Evolutionary conservation across 1,140 invertebrate genomes (phyloP).

Genomic region (Cydia amplana): DNA sequence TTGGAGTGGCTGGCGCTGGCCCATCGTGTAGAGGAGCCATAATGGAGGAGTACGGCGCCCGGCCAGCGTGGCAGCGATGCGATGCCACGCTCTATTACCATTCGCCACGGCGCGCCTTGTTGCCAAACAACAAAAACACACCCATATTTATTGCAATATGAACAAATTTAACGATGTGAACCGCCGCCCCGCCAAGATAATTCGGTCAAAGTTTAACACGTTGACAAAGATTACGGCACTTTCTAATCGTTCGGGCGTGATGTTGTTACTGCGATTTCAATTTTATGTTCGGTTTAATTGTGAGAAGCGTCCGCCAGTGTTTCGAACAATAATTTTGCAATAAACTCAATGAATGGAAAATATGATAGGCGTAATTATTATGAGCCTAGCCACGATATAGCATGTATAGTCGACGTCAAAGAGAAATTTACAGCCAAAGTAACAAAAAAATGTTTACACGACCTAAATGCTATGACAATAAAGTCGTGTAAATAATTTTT

Average conservation of each 20-base stretch:
- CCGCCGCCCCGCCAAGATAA: slow-evolving; percentile 57
- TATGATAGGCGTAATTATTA: slow-evolving; percentile 29
- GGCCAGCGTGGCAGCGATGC: no score
- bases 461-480: no score
- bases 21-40: no score
- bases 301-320: slow-evolving; percentile 54
- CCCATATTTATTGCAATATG: slow-evolving; percentile 74
- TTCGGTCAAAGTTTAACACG: slow-evolving; percentile 78
- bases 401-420: no score
- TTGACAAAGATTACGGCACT: slow-evolving; percentile 70
- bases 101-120: slow-evolving; percentile 66
- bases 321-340: slow-evolving; percentile 52
- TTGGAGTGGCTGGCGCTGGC: no score
- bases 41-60: slow-evolving; percentile 45
- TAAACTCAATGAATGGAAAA: slow-evolving; percentile 53
- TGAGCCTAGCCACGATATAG: background rate
- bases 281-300: slow-evolving; percentile 69
- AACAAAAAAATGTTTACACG: no score
- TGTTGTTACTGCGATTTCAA: slow-evolving; percentile 61
- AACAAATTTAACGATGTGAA: slow-evolving; percentile 77
- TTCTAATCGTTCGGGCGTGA: slow-evolving; percentile 66
- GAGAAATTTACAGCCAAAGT: no score
- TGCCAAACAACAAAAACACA: slow-evolving; percentile 63
- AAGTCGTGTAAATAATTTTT: no score
- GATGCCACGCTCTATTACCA: slow-evolving; percentile 64